phyloP scores from a whole-genome alignment of 2,113 vertebrate species.

The Grammomys dolichurus region DNA sequence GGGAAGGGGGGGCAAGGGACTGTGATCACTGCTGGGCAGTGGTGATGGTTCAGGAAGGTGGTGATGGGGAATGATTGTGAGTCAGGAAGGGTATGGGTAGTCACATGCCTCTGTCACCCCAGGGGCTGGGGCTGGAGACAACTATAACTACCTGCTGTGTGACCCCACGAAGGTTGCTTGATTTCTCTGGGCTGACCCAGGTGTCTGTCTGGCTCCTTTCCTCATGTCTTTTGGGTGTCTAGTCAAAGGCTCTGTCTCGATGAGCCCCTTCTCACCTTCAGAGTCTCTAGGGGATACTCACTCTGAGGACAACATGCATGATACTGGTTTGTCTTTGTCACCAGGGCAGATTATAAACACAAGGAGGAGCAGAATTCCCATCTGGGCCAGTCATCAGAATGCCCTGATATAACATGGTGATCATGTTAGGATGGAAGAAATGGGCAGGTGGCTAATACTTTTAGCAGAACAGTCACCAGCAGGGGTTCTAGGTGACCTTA shows the following conservation, averaged over 20 bases:
- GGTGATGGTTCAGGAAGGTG: too few species aligned
- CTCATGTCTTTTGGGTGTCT: background rate
- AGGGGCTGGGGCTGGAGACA: background rate
- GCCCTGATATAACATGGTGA: background rate
- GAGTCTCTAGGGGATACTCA: background rate
- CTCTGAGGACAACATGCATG: background rate
- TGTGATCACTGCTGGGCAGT: background rate
- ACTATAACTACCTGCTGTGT: background rate
- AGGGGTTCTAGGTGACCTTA: background rate
- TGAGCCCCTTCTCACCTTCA: background rate
- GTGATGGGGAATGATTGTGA: too few species aligned
- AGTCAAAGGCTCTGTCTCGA: background rate
- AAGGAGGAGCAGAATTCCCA: background rate
- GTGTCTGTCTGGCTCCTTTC: background rate
- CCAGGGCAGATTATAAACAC: background rate
- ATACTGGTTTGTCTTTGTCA: background rate
- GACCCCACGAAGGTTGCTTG: background rate
- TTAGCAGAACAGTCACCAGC: background rate
- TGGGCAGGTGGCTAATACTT: background rate
- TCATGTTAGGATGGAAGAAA: background rate
- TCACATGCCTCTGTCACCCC: too few species aligned
- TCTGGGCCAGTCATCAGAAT: background rate
- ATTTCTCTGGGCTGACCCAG: background rate
- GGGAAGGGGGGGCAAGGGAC: background rate
- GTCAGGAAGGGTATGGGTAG: background rate